These are phyloP conservation scores for Popillia japonica DNA, from an alignment of 1,140 invertebrate species.

Conservation along the genomic window DNA sequence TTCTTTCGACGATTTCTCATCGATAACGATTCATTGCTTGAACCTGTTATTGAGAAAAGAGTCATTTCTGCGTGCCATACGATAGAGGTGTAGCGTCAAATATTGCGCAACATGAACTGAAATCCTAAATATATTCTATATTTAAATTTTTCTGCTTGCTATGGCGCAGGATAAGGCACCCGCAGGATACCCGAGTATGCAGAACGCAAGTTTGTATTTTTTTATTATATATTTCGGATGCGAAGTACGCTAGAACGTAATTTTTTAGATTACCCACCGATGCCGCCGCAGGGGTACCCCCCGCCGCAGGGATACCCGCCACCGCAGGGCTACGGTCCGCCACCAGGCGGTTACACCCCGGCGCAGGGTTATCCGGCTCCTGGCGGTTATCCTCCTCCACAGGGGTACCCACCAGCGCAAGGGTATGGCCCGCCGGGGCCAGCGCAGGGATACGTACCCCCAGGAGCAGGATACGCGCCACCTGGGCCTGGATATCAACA, in stretches of 20 bases:
- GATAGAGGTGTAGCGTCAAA: background rate
- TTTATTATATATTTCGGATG: slow-evolving; percentile 24
- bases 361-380: slow-evolving; percentile 22
- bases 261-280: slow-evolving; percentile 44
- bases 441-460: background rate
- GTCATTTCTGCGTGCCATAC: background rate
- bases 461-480: slow-evolving; percentile 35
- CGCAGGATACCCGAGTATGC: background rate
- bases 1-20: too few relatives aligned
- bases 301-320: slow-evolving; percentile 49
- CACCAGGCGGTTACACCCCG: slow-evolving; percentile 41
- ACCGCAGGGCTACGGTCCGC: slow-evolving; percentile 40
- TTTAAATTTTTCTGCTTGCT: background rate
- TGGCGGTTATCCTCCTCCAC: slow-evolving; percentile 44
- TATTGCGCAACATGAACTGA: background rate
- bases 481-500: slow-evolving; percentile 31
- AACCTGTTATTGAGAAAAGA: too few relatives aligned
- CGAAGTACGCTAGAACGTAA: slow-evolving; percentile 7
- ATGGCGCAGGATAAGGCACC: slow-evolving; percentile 35
- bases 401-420: slow-evolving; percentile 29
- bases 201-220: slow-evolving; percentile 11
- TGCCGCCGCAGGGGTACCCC: slow-evolving; percentile 42
- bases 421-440: slow-evolving; percentile 21
- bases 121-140: slow-evolving; percentile 11
- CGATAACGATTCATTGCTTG: too few relatives aligned